Conservation (phyloP, 2,888 invertebrate species). For the Sabatieria punctata region DNA sequence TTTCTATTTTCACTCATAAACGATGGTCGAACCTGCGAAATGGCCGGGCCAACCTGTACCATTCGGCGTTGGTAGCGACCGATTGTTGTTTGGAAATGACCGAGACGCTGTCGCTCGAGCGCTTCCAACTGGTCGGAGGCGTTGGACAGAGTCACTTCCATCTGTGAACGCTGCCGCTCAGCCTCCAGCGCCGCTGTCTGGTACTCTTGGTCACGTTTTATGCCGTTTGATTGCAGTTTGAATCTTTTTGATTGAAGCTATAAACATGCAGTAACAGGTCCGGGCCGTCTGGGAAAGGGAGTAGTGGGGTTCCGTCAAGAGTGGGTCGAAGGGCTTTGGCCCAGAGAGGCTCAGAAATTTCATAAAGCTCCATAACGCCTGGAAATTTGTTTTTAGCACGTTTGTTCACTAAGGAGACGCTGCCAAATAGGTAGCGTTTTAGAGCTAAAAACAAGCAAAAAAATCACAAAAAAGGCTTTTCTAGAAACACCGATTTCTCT, state of each 20-base stretch:
- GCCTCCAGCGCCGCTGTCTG: neutral
- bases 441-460: no score
- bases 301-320: no score
- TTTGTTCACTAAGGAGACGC: no score
- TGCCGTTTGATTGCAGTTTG: neutral
- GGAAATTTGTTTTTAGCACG: no score
- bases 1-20: constrained; percentile 18
- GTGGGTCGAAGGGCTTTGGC: no score
- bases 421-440: no score
- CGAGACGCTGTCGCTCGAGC: constrained; percentile 2
- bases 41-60: neutral
- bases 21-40: constrained; percentile 8
- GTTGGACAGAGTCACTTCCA: neutral
- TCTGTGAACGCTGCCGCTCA: neutral
- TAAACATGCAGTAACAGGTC: no score
- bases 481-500: no score
- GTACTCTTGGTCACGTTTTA: neutral
- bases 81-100: constrained; percentile 3
- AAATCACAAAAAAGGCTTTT: no score
- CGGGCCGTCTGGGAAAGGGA: neutral
- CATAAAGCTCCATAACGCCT: no score
- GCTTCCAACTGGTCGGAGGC: neutral
- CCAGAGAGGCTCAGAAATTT: no score
- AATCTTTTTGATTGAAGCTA: neutral
- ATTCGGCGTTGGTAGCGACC: constrained; percentile 4